A percentile compares a stretch with the other conserved stretches of the same genome.
These are phyloP conservation scores for Tokudaia muenninki DNA, from an alignment of 2,797 vertebrate species.

Conservation along the genomic window DNA sequence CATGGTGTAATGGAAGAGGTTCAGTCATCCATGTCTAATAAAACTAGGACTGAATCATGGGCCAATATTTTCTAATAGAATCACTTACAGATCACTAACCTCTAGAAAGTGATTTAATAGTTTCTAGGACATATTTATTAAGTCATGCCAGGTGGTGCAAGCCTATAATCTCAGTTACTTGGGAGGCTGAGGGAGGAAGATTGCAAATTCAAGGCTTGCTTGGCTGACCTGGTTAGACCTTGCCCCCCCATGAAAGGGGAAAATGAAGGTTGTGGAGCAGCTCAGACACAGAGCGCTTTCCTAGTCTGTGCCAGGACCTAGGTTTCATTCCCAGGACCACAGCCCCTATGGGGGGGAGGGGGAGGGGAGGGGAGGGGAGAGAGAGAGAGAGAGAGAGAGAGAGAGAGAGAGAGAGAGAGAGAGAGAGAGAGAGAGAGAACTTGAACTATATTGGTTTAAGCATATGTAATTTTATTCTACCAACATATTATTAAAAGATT, in stretches of 20 bases:
- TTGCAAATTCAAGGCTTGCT: background rate
- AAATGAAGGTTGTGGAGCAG: background rate
- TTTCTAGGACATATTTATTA: slow-evolving; percentile 17
- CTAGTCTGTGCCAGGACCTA: background rate
- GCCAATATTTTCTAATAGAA: slow-evolving; percentile 46
- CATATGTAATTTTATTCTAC: slow-evolving; percentile 1
- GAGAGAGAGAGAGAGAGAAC: too few species aligned
- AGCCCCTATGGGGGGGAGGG: too few species aligned
- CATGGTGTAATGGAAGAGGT: background rate
- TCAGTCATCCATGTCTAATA: slow-evolving; percentile 23
- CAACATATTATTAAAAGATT: background rate
- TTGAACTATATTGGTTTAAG: background rate
- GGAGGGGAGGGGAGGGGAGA: background rate
- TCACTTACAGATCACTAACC: slow-evolving; percentile 56
- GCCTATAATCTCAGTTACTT: background rate
- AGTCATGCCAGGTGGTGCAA: background rate
- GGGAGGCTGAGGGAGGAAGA: background rate
- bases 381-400: too few species aligned
- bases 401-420: too few species aligned
- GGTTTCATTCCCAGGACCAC: background rate
- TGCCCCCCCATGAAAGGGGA: background rate
- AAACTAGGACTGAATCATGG: slow-evolving; percentile 52
- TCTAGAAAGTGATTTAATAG: slow-evolving; percentile 37
- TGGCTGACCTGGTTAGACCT: background rate
- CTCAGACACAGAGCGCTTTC: background rate